A percentile compares a stretch with the other conserved stretches of the same genome.
Conservation (phyloP, 1,140 invertebrate species). For the Andricus grossulariae region DNA sequence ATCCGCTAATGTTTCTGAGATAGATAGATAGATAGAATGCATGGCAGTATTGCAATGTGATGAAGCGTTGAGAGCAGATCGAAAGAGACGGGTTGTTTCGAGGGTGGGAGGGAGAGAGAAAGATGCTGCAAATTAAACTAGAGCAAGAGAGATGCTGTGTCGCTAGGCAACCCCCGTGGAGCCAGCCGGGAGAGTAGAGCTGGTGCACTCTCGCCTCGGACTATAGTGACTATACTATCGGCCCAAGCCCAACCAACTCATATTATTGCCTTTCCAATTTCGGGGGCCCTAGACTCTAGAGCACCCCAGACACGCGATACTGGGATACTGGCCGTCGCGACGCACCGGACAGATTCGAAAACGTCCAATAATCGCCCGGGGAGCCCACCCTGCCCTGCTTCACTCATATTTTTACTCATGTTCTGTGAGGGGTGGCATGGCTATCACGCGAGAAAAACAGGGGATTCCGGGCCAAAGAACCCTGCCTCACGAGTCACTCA, state of each 20-base stretch:
- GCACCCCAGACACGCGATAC: conserved; percentile 4
- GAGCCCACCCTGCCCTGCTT: background rate
- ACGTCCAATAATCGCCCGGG: conserved; percentile 25
- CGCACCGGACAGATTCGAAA: conserved; percentile 3
- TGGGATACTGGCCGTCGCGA: background rate
- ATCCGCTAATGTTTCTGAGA: conserved; percentile 6
- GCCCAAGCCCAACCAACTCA: conserved; percentile 38
- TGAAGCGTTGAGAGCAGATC: conserved; percentile 31
- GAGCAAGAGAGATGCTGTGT: conserved; percentile 58
- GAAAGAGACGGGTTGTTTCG: conserved; percentile 41
- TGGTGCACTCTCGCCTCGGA: conserved; percentile 63
- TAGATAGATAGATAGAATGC: conserved; percentile 37
- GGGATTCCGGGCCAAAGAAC: background rate
- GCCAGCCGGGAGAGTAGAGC: conserved; percentile 45
- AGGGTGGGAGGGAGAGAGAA: conserved; percentile 31
- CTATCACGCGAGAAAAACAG: conserved; percentile 22
- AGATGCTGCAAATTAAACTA: conserved; percentile 28
- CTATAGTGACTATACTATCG: background rate
- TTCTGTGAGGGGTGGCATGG: conserved; percentile 3
- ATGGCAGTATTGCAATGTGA: conserved; percentile 16
- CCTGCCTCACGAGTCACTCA: background rate
- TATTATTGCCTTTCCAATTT: conserved; percentile 74
- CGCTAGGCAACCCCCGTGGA: conserved; percentile 71
- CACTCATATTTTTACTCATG: conserved; percentile 16
- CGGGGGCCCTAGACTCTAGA: conserved; percentile 45